Base-by-base conservation (phyloP, 92 coral and sea anemone genomes). In the Pocillopora meandrina region DNA sequence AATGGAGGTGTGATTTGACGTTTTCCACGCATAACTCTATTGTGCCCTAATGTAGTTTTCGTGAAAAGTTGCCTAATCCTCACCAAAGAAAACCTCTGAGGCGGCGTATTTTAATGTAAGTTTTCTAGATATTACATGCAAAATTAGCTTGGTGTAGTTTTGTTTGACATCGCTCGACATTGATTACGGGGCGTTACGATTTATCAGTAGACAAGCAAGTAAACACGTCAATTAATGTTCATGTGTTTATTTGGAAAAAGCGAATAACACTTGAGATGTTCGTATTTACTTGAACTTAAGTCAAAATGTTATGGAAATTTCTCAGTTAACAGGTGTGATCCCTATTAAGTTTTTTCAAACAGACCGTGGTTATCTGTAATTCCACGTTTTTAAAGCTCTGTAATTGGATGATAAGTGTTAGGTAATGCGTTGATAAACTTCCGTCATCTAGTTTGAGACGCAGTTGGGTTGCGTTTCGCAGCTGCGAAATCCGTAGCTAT, bases 371-470 rank as follows among this genome's bases (percentile, higher is more conserved):
- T 83, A 74, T 83, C 86, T 64, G 71, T 83, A 83, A 83, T 83
- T 83, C 86, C 79, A 83, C 79, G 55, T 74, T 73, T 73, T 83
- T 55, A 74, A 72, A 83, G 80, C 62, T 72, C 80, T 64, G 86
- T 83, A 83, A 83, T 83, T 83, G 86, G 86, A 83, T 83, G 86
- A 83, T 74, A 83, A 83, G 85, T 83, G 80, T 83, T 83, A 74
- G 80, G 31, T 74, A 83, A 83, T 42, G 73, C 86, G 86, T 61
- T 83, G 79, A 83, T 83, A 63, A 83, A 49, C 79, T 74, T 63
- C 86, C 86, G 71, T 73, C 78, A 42, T 31, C 52, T 58, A 72
- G 78, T 72, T 60, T 62, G 65, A 16, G 21, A 61, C 86, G 47
- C 86, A 73, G 79, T 74, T 75, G 79, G 86, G 80, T 82, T 21